These are phyloP conservation scores for Pelecanus crispus DNA, from an alignment of 2,113 vertebrate genomes.

Conservation along the genomic window DNA sequence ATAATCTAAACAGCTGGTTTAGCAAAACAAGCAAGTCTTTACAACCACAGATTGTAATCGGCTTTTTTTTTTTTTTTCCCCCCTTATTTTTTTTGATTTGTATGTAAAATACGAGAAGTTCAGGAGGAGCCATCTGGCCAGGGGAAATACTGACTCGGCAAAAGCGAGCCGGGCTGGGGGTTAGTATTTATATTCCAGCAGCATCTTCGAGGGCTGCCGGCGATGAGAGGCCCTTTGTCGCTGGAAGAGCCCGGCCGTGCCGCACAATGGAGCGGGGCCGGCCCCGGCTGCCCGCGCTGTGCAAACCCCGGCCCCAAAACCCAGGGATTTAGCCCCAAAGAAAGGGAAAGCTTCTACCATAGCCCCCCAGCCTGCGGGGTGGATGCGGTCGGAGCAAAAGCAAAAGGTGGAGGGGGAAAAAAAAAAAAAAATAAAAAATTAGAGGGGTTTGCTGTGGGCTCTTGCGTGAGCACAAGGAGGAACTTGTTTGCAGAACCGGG, in stretches of 20 bases:
- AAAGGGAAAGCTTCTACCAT: background rate
- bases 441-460: background rate
- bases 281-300: fast-evolving
- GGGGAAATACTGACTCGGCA: background rate
- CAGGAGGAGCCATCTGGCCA: background rate
- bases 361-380: fast-evolving
- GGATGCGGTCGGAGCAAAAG: fast-evolving
- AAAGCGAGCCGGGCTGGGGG: background rate
- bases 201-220: background rate
- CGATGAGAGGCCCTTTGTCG: slow-evolving; percentile 39
- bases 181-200: slow-evolving; percentile 44
- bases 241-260: background rate
- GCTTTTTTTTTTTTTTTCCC: too few relatives aligned
- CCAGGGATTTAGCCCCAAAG: background rate
- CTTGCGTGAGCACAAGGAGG: fast-evolving
- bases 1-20: background rate
- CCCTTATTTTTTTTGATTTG: background rate
- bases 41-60: background rate
- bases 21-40: background rate
- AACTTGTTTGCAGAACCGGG: background rate
- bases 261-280: fast-evolving
- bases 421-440: background rate
- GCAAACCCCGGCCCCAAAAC: background rate
- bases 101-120: background rate
- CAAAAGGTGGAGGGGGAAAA: too few relatives aligned